Base-by-base conservation (phyloP, 2,113 vertebrate genomes). In the Cheirogaleus medius region DNA sequence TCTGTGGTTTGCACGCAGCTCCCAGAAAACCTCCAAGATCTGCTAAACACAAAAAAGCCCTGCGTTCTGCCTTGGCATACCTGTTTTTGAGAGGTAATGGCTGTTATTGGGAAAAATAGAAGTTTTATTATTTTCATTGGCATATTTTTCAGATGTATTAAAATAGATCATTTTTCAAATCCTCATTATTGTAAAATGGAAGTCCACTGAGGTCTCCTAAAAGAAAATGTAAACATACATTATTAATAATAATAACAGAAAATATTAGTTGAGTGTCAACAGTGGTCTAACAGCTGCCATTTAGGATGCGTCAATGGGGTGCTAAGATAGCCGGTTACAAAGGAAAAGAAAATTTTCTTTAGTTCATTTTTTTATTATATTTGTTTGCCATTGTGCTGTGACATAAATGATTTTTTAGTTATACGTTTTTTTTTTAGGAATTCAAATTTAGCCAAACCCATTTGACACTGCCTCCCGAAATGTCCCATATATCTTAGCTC, bases 1-100 rank as follows among this genome's bases (percentile, higher is more conserved):
- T 85, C 91, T 90, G 80, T 87, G 39, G 95, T 98, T 98, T 98
- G 91, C 52, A 97, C 97, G 97, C 97, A 97, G 96, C 97, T 98
- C 95, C 98, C 97, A 97, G 94, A 98, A 98, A 97, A 98, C 88
- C 97, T 96, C 44, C 56, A 96, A 83, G 93, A 97, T 98, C 97
- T 97, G 95, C 83, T 97, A 97, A 82, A 82, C 11, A 66, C 11
- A 89, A 64, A 81, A 63, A 60, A 52, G 34, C 2, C 52, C 74
- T 6, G 7, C 56, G 39, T 29, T 92, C 32, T 58, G 14, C 42
- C 73, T 58, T 37, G 58, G 34, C 47, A 20, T 66, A 92, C 97
- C 76, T 97, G 63, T 68, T 39, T 68, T 39, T 77, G 66, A 95
- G 56, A 86, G 44, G 73, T 80, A 56, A 94, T 29, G n/a, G 37